Percentiles rank a stretch among this genome's conserved stretches.
Conservation (phyloP, 2,797 vertebrate genomes). For the Gadopsis marmoratus region DNA sequence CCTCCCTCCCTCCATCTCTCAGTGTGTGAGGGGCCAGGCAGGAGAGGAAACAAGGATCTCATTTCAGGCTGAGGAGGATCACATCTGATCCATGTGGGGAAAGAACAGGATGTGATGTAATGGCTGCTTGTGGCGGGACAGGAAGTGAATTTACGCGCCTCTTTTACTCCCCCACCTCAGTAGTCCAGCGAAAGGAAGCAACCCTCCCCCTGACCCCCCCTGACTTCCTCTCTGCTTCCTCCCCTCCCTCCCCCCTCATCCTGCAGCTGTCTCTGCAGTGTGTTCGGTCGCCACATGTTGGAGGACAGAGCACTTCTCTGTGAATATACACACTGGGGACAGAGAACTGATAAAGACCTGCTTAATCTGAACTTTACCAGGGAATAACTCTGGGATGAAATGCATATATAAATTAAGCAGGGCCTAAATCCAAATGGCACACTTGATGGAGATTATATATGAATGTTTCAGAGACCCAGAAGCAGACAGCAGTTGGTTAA, state of each 20-base stretch:
- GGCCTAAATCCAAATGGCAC: constrained; percentile 54
- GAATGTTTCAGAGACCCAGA: constrained; percentile 34
- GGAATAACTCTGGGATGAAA: constrained; percentile 33
- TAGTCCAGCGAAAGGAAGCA: constrained; percentile 52
- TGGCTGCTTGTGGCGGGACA: constrained; percentile 66
- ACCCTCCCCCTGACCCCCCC: constrained; percentile 25
- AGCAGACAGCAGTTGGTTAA: constrained; percentile 35
- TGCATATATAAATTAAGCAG: constrained; percentile 31
- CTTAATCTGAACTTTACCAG: constrained; percentile 47
- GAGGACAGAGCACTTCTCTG: constrained; percentile 70
- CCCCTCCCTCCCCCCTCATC: constrained; percentile 32
- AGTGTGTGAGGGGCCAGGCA: constrained; percentile 14
- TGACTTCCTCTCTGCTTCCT: constrained; percentile 65
- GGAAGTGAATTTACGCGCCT: constrained; percentile 72
- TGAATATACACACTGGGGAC: constrained; percentile 45
- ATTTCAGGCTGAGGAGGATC: constrained; percentile 46
- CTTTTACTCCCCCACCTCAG: constrained; percentile 24
- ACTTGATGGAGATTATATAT: constrained; percentile 34
- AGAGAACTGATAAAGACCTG: constrained; percentile 45
- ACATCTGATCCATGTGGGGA: constrained; percentile 35
- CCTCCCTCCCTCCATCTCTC: no score
- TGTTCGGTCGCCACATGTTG: constrained; percentile 75
- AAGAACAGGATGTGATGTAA: constrained; percentile 68
- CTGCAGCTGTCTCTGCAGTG: constrained; percentile 78
- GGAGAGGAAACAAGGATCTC: constrained; percentile 40